These are phyloP conservation scores for Episyrphus balteatus DNA, from an alignment of 1,140 invertebrate genomes.

Conservation along the genomic window DNA sequence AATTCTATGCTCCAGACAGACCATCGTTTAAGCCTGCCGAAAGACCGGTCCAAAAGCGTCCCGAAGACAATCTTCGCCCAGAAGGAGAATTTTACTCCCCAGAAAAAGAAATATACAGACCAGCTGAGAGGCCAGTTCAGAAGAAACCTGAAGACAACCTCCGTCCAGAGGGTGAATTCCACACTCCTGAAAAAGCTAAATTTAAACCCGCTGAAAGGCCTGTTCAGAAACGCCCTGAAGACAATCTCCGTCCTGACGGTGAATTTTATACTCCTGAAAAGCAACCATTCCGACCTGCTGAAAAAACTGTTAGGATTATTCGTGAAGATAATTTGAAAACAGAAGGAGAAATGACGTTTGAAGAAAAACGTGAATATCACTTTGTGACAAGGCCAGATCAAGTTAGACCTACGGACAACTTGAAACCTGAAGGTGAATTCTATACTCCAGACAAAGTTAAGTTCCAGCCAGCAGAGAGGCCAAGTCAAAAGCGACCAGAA, in stretches of 20 bases:
- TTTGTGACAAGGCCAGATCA: constrained; percentile 43
- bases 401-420: constrained; percentile 46
- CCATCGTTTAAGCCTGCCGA: constrained; percentile 28
- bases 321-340: constrained; percentile 40
- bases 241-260: constrained; percentile 45
- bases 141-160: constrained; percentile 45
- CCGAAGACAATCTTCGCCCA: constrained; percentile 48
- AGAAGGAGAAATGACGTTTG: constrained; percentile 40
- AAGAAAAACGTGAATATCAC: constrained; percentile 48
- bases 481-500: constrained; percentile 38
- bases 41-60: constrained; percentile 39
- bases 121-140: constrained; percentile 40
- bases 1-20: constrained; percentile 44
- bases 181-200: constrained; percentile 25
- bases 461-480: constrained; percentile 38
- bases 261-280: constrained; percentile 35
- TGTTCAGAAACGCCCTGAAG: constrained; percentile 30
- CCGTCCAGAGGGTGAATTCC: constrained; percentile 46
- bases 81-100: constrained; percentile 52
- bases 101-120: constrained; percentile 16
- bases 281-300: constrained; percentile 20
- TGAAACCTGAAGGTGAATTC: constrained; percentile 55
- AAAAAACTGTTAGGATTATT: constrained; percentile 31
- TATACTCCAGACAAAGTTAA: constrained; percentile 37
- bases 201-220: constrained; percentile 31